Evolutionary conservation across 2,888 invertebrate species (phyloP).

Genomic region (Stictocephala bisonia): DNA sequence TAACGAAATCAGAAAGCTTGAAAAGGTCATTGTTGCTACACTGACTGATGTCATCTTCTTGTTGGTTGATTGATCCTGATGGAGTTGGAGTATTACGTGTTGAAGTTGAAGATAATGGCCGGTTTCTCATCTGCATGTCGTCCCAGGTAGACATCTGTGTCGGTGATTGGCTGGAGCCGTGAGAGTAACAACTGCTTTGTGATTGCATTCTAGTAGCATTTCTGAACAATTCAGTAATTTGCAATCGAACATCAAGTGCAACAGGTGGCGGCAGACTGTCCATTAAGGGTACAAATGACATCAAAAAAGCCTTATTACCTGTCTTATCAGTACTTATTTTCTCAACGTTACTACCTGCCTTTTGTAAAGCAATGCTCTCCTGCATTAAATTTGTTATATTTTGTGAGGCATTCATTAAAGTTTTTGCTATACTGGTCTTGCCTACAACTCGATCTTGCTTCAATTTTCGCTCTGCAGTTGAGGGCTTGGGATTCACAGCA

Average conservation of each 20-base stretch:
- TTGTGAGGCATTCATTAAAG: constrained; percentile 8
- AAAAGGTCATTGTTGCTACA: neutral
- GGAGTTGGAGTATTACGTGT: neutral
- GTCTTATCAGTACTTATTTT: neutral
- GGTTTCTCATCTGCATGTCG: constrained; percentile 7
- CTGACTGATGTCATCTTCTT: neutral
- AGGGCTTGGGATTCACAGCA: neutral
- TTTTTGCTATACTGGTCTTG: constrained; percentile 5
- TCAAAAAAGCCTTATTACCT: constrained; percentile 30
- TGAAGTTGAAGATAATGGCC: neutral
- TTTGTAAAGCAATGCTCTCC: constrained; percentile 29
- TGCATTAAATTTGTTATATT: constrained; percentile 6
- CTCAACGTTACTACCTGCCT: neutral
- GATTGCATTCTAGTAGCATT: neutral
- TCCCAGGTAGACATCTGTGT: neutral
- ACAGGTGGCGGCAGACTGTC: constrained; percentile 24
- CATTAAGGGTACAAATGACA: constrained; percentile 25
- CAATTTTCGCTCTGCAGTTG: neutral
- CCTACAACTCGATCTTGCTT: constrained; percentile 10
- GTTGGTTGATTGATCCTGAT: neutral
- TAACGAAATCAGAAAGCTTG: neutral
- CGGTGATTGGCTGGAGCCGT: neutral
- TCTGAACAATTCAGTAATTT: constrained; percentile 2
- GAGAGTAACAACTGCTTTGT: neutral
- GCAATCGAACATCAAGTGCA: constrained; percentile 5